Percentiles rank a stretch among this genome's conserved stretches.
phyloP scores from a whole-genome alignment of 2,113 vertebrate species.

The Abramis brama region DNA sequence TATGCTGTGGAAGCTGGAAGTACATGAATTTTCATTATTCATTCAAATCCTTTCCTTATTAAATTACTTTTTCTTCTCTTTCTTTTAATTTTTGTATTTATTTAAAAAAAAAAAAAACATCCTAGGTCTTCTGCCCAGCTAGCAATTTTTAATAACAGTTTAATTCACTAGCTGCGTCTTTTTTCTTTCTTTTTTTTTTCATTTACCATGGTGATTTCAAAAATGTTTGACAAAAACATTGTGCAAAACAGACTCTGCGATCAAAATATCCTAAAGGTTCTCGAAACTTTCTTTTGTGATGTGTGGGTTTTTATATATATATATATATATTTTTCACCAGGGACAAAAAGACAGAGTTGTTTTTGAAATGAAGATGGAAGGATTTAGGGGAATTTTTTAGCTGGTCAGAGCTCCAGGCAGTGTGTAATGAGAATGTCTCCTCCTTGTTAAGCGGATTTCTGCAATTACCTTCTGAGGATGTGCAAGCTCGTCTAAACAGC shows the following conservation, averaged over 20 bases:
- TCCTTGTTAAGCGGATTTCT: conserved; percentile 69
- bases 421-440: conserved; percentile 68
- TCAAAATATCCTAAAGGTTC: conserved; percentile 42
- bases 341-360: conserved; percentile 36
- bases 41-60: conserved; percentile 13
- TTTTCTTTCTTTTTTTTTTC: background rate
- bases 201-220: background rate
- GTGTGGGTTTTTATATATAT: conserved; percentile 10
- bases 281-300: background rate
- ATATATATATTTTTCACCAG: background rate
- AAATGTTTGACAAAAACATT: background rate
- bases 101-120: background rate
- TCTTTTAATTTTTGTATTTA: no score
- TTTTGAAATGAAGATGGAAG: conserved; percentile 25
- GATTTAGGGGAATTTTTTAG: conserved; percentile 60
- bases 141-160: conserved; percentile 53
- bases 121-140: conserved; percentile 44
- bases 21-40: background rate
- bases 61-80: background rate
- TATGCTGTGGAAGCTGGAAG: background rate
- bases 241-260: background rate
- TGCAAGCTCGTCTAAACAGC: conserved; percentile 28
- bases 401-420: conserved; percentile 55
- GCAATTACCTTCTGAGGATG: conserved; percentile 63
- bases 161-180: background rate